These are phyloP conservation scores for Caenorhabditis japonica DNA, from an alignment of 2,888 invertebrate genomes.

Conservation along the genomic window DNA sequence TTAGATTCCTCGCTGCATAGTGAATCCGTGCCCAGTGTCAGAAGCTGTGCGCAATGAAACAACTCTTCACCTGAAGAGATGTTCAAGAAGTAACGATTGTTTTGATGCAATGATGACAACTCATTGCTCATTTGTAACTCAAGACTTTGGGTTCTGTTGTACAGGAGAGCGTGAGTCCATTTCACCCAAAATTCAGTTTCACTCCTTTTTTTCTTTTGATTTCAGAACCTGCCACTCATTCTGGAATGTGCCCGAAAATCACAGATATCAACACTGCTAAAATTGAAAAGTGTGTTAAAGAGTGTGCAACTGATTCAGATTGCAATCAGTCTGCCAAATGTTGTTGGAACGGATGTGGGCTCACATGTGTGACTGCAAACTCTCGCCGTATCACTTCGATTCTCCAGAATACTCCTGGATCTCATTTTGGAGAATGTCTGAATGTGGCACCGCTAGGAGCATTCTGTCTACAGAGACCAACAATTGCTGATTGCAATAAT, in stretches of 20 bases:
- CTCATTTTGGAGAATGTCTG: conserved; percentile 56
- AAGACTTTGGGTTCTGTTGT: conserved; percentile 68
- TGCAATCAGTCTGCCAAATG: conserved; percentile 68
- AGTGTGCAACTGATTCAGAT: conserved; percentile 66
- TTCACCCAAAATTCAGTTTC: too few species aligned
- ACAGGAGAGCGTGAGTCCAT: conserved; percentile 57
- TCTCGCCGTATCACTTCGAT: conserved; percentile 9
- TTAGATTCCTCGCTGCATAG: conserved; percentile 69
- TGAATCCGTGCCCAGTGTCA: conserved; percentile 69
- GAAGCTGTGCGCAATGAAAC: conserved; percentile 56
- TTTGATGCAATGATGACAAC: conserved; percentile 54
- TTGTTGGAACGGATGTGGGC: conserved; percentile 74
- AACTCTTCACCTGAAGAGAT: conserved; percentile 48
- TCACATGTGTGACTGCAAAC: conserved; percentile 55
- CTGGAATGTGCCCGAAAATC: conserved; percentile 65
- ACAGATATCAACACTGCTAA: conserved; percentile 40
- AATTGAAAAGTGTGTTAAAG: conserved; percentile 53
- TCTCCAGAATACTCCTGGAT: conserved; percentile 22
- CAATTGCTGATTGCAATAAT: conserved; percentile 55
- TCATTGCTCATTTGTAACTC: conserved; percentile 64
- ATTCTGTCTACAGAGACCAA: conserved; percentile 55
- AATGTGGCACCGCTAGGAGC: conserved; percentile 52
- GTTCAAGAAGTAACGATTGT: conserved; percentile 58
- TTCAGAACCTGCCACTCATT: conserved; percentile 23
- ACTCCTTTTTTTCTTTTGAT: too few species aligned